A percentile compares a stretch with the other conserved stretches of the same genome.
Evolutionary conservation across 2,888 invertebrate species (phyloP).

Genomic region (Zhengitettix transpicula): DNA sequence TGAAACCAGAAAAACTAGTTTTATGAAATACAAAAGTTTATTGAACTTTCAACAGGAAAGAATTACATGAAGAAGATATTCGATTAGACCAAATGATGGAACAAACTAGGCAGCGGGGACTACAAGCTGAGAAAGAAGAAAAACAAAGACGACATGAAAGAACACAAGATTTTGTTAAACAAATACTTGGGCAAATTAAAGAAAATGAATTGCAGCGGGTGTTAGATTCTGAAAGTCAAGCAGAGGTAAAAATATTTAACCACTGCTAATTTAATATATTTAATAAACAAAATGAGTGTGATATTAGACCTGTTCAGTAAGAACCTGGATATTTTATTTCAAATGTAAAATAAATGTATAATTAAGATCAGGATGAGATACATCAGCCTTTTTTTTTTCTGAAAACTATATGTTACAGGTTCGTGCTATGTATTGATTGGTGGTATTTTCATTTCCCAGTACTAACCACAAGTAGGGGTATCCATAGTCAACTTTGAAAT

Average conservation of each 20-base stretch:
- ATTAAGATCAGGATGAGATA: no score
- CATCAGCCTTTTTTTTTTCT: background rate
- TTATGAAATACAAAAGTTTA: no score
- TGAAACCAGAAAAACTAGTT: background rate
- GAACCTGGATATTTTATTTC: no score
- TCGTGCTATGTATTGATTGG: background rate
- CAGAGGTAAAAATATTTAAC: background rate
- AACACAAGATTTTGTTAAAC: background rate
- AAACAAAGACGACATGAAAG: background rate
- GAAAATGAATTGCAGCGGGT: background rate
- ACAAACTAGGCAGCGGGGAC: background rate
- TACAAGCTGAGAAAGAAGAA: background rate
- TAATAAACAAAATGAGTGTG: no score
- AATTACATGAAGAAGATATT: background rate
- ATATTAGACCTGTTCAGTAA: no score
- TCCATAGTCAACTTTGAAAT: no score
- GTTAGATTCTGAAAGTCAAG: background rate
- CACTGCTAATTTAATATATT: background rate
- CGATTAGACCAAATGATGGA: background rate
- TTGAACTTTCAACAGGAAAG: background rate
- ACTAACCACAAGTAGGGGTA: background rate
- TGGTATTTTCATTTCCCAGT: background rate
- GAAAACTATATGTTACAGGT: background rate
- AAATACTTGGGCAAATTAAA: background rate
- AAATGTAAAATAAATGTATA: no score